Base-by-base conservation (phyloP, 2,888 invertebrate genomes). In the Apoderus coryli region DNA sequence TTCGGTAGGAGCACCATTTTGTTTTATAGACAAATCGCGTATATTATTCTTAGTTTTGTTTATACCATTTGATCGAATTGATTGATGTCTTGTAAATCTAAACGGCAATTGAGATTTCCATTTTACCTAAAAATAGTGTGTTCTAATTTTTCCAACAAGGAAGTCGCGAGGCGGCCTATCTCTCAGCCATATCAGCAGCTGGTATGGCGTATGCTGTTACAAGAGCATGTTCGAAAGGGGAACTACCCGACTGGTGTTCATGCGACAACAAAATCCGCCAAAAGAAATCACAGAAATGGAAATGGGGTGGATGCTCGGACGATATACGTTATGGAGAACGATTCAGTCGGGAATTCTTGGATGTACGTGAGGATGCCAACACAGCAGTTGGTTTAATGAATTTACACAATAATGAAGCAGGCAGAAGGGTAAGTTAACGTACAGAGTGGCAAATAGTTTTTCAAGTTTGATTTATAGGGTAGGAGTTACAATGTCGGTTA, bases 271-370 rank as follows among this genome's bases (percentile, higher is more conserved):
- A 60, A 39, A 48, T 47, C 27, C 44, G 46, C 44, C 46, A 48
- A 33, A 66, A 70, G 44, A 70, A 74, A 43, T 71, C 76, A 14
- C 69, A 76, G 38, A 75, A 76, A 44, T 81, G 81, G 80, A 81
- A 88, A 57, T 90, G 90, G 90, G 88, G 89, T 35, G 89, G 89
- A 1, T 90, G 90, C 57, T 89, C 88, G 19, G 88, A 89, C 74
- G 82, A 85, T 45, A 78, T 84, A 40, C 66, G 77, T 53, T 88
- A 78, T 44, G 88, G 88, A 3, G 79, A 82, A 49, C 73, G 72
- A 52, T 84, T 85, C 56, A 84, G 86, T 49, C 72, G 77, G 45
- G 80, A 86, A 41, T 89, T 89, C 58, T 75, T 85, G 19, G 89
- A 90, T 49, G 69, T 80, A 2, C 72, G 70, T 44, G 88, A 89